These are phyloP conservation scores for Lasioglossum zephyrum DNA, from an alignment of 2,888 invertebrate genomes.

Conservation along the genomic window DNA sequence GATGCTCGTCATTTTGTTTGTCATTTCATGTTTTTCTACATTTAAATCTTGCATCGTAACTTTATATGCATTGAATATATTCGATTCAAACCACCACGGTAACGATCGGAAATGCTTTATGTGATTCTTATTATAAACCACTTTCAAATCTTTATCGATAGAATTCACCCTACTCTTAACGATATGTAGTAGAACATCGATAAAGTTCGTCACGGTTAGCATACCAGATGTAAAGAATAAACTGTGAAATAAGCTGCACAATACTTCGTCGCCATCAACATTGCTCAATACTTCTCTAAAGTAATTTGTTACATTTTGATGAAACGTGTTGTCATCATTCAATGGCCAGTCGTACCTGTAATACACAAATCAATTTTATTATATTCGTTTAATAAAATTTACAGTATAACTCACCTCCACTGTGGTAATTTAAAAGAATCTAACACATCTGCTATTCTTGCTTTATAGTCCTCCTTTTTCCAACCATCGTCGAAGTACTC, in stretches of 20 bases:
- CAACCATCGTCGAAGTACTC: constrained; percentile 89
- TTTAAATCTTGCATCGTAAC: not conserved
- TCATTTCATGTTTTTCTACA: constrained; percentile 10
- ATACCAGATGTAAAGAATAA: constrained; percentile 70
- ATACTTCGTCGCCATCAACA: constrained; percentile 63
- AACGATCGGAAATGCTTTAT: constrained; percentile 86
- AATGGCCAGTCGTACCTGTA: constrained; percentile 80
- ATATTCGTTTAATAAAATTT: not conserved
- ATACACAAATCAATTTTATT: constrained; percentile 29
- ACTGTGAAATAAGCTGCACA: constrained; percentile 74
- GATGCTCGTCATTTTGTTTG: constrained; percentile 1
- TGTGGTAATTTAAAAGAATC: constrained; percentile 86
- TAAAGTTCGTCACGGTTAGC: constrained; percentile 70
- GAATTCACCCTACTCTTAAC: constrained; percentile 74
- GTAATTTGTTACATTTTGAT: constrained; percentile 73
- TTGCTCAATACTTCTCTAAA: constrained; percentile 72
- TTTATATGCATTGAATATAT: constrained; percentile 68
- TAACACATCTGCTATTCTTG: constrained; percentile 85
- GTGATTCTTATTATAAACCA: constrained; percentile 86
- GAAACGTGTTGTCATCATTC: constrained; percentile 70
- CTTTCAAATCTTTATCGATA: constrained; percentile 76
- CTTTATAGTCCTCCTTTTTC: constrained; percentile 85
- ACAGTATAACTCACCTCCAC: constrained; percentile 79
- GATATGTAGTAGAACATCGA: constrained; percentile 77
- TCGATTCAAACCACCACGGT: constrained; percentile 87